These are phyloP conservation scores for Drosophila barbarae DNA, from an alignment of 2,888 invertebrate species.

Conservation along the genomic window DNA sequence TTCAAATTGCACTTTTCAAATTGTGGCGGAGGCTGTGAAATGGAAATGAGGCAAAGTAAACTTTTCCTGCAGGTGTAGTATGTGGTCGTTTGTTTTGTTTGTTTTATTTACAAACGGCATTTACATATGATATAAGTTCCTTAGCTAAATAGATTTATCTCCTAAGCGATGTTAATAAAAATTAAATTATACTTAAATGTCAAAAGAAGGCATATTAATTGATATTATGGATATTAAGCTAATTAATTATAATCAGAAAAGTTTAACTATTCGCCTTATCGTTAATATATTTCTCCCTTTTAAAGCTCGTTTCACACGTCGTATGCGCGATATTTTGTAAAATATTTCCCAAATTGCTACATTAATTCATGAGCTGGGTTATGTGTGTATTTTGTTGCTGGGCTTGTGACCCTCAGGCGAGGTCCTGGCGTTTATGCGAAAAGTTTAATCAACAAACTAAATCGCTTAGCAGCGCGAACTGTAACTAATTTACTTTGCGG, in stretches of 20 bases:
- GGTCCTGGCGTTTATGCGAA: slow-evolving; percentile 67
- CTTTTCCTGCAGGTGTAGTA: slow-evolving; percentile 3
- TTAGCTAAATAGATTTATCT: background rate
- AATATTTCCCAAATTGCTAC: slow-evolving; percentile 23
- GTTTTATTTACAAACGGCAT: slow-evolving; percentile 18
- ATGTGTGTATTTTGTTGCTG: slow-evolving; percentile 8
- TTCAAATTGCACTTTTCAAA: slow-evolving; percentile 56
- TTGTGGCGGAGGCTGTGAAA: slow-evolving; percentile 10
- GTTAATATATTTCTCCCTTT: background rate
- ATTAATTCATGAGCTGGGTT: slow-evolving; percentile 34
- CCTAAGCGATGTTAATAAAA: background rate
- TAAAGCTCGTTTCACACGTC: slow-evolving; percentile 16
- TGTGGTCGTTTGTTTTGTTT: background rate
- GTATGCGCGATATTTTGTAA: slow-evolving; percentile 41
- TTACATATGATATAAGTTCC: background rate
- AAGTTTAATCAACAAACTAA: slow-evolving; percentile 72
- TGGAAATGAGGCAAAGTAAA: background rate
- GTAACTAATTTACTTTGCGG: slow-evolving; percentile 64
- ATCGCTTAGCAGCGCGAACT: slow-evolving; percentile 67
- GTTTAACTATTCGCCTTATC: background rate
- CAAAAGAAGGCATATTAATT: background rate
- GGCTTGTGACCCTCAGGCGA: slow-evolving; percentile 43
- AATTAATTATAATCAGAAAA: background rate
- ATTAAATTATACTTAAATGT: background rate
- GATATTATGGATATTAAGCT: background rate